These are phyloP conservation scores for Pangasius sanitwongsei DNA, from an alignment of 2,797 vertebrate species.

Conservation along the genomic window DNA sequence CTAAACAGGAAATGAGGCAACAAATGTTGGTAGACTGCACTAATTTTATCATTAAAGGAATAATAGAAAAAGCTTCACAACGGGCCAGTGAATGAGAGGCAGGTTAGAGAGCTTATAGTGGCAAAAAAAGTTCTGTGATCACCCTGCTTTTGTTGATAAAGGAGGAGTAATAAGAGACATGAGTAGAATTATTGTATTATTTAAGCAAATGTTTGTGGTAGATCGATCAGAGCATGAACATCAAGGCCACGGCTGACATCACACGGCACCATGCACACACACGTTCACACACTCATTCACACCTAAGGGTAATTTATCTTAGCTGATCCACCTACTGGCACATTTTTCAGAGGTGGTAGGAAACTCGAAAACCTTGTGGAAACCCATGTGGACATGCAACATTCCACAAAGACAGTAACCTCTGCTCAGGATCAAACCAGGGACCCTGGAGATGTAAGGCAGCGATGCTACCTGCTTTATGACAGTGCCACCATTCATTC, in stretches of 20 bases:
- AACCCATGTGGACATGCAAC: background rate
- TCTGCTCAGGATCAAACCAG: background rate
- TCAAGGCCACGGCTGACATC: background rate
- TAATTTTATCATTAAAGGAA: background rate
- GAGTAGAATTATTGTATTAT: background rate
- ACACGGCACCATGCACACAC: background rate
- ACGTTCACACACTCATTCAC: background rate
- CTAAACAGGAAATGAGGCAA: slow-evolving; percentile 20
- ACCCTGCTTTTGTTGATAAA: background rate
- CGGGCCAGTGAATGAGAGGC: background rate
- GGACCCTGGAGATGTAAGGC: background rate
- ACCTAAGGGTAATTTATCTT: background rate
- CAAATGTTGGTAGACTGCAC: background rate
- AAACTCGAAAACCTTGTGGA: background rate
- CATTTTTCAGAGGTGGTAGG: background rate
- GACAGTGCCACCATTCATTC: background rate
- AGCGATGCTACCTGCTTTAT: background rate
- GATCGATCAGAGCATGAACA: background rate
- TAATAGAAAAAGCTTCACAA: background rate
- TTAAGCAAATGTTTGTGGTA: background rate
- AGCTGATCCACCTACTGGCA: background rate
- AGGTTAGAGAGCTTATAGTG: background rate
- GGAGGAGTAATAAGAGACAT: background rate
- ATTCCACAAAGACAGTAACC: background rate
- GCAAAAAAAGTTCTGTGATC: background rate